phyloP scores from a whole-genome alignment of 2,797 vertebrate species.

The Typhlichthys eigenmanni region DNA sequence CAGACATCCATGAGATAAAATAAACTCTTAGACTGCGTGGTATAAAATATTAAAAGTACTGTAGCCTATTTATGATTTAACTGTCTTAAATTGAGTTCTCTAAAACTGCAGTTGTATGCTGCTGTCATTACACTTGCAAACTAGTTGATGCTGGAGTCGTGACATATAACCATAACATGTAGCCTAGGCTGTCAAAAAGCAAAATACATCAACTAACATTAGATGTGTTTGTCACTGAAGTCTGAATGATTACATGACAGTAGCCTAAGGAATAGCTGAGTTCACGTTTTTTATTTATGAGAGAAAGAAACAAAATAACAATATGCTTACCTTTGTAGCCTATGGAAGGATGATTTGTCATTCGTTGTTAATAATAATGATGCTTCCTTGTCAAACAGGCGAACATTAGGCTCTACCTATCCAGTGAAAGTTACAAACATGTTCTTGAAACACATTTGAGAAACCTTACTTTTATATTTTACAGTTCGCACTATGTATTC shows the following conservation, averaged over 20 bases:
- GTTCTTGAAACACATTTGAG: background rate
- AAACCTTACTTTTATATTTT: constrained; percentile 13
- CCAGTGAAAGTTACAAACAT: background rate
- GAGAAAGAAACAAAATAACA: background rate
- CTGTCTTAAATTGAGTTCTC: background rate
- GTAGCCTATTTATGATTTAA: constrained; percentile 39
- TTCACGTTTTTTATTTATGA: background rate
- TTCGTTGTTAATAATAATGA: too few relatives aligned
- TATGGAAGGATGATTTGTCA: too few relatives aligned
- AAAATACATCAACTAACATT: too few relatives aligned
- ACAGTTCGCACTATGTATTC: constrained; percentile 37
- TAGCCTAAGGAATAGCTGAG: background rate
- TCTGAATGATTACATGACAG: too few relatives aligned
- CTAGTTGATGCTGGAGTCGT: too few relatives aligned
- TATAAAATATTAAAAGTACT: constrained; percentile 55
- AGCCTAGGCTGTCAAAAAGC: too few relatives aligned
- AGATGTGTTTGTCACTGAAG: too few relatives aligned
- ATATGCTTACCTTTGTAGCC: too few relatives aligned
- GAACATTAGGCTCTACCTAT: background rate
- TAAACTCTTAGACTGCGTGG: constrained; percentile 40
- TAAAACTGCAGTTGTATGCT: constrained; percentile 28
- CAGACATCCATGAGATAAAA: constrained; percentile 41
- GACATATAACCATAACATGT: too few relatives aligned
- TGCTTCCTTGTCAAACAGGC: background rate
- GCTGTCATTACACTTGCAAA: background rate